Evolutionary conservation across 1,140 invertebrate genomes (phyloP).

Genomic region (Monomorium pharaonis): DNA sequence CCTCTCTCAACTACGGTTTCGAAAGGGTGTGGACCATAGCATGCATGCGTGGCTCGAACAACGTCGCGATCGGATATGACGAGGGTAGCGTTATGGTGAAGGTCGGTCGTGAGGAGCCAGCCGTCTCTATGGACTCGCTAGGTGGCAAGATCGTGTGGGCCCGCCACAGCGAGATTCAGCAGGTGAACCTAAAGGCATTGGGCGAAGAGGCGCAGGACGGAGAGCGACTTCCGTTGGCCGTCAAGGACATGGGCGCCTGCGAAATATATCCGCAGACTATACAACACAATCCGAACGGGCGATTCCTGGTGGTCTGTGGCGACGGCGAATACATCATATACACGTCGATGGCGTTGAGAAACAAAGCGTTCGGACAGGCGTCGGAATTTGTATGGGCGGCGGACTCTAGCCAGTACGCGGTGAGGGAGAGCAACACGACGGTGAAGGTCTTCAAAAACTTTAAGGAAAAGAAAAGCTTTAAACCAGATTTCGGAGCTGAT

Average conservation of each 20-base stretch:
- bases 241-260: constrained; percentile 99
- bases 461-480: constrained; percentile 98
- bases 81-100: constrained; percentile 99
- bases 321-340: constrained; percentile 99
- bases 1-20: constrained; percentile 98
- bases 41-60: constrained; percentile 98
- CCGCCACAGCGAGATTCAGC: constrained; percentile 98
- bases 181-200: constrained; percentile 96
- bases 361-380: constrained; percentile 99
- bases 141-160: constrained; percentile 99
- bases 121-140: constrained; percentile 99
- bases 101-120: constrained; percentile 98
- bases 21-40: constrained; percentile 99
- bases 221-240: constrained; percentile 93
- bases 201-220: constrained; percentile 88
- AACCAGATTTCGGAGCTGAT: constrained; percentile 98
- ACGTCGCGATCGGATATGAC: constrained; percentile 98
- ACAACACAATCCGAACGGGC: constrained; percentile 99
- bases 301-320: constrained; percentile 99
- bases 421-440: constrained; percentile 95
- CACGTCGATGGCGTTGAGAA: constrained; percentile 99
- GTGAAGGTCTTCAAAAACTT: constrained; percentile 99
- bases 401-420: constrained; percentile 98
- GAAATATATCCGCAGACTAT: constrained; percentile 99
- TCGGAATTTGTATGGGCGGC: constrained; percentile 99